These are phyloP conservation scores for Cotesia chilonis DNA, from an alignment of 1,140 invertebrate genomes.

Conservation along the genomic window DNA sequence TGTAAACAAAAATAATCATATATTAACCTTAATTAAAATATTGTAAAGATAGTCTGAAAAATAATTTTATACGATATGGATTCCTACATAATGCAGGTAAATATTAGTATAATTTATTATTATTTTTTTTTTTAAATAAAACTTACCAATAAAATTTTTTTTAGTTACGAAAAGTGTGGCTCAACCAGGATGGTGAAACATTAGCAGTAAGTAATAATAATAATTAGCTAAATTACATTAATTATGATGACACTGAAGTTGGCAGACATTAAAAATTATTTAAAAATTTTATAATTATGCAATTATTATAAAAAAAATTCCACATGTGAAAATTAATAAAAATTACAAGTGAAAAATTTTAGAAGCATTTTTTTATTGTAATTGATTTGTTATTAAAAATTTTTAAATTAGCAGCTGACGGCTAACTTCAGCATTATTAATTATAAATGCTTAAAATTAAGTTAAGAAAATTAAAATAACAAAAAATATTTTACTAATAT, in stretches of 20 bases:
- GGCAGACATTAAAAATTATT: no score
- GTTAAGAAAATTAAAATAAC: neutral
- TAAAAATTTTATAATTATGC: no score
- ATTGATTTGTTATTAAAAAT: no score
- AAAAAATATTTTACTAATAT: no score
- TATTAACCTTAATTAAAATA: no score
- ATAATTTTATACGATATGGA: conserved; percentile 43
- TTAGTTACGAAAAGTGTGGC: conserved; percentile 58
- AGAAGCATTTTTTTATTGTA: no score
- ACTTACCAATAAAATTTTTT: conserved; percentile 34
- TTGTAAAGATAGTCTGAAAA: neutral
- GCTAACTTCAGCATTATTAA: neutral
- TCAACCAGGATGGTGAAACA: conserved; percentile 67
- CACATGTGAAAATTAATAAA: no score
- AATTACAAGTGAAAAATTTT: no score
- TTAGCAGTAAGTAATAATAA: conserved; percentile 61
- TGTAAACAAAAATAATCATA: no score
- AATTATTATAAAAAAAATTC: no score
- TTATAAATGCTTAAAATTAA: neutral
- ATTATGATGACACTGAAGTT: no score
- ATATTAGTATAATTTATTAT: neutral
- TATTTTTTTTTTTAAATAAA: neutral
- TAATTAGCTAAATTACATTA: conserved; percentile 10
- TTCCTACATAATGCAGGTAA: conserved; percentile 55
- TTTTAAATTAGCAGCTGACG: no score